phyloP scores from a whole-genome alignment of 2,113 vertebrate genomes.

The Bettongia penicillata region DNA sequence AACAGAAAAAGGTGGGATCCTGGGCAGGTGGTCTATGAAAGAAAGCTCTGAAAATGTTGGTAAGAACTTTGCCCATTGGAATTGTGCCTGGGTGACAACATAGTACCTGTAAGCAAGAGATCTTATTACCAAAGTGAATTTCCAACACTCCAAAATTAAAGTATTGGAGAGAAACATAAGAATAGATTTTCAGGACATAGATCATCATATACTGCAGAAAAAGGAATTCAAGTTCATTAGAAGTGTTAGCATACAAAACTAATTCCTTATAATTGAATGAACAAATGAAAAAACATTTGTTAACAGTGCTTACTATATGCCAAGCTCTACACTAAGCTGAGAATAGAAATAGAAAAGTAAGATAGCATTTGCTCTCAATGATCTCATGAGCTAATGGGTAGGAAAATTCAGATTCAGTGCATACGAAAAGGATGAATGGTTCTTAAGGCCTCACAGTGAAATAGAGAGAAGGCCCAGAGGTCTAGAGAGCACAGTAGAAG shows the following conservation, averaged over 20 bases:
- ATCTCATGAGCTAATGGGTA: background rate
- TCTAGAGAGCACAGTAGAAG: background rate
- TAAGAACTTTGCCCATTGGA: slow-evolving; percentile 57
- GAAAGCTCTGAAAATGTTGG: background rate
- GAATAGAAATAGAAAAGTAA: background rate
- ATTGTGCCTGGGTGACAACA: slow-evolving; percentile 47
- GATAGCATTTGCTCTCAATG: background rate
- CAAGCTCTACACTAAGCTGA: background rate
- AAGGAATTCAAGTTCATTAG: slow-evolving; percentile 44
- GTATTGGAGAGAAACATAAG: slow-evolving; percentile 60
- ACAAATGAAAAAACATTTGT: background rate
- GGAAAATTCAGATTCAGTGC: background rate
- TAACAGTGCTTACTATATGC: background rate
- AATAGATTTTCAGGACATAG: slow-evolving; percentile 46
- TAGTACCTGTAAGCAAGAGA: slow-evolving; percentile 56
- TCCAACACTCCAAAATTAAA: slow-evolving; percentile 58
- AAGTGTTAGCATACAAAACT: slow-evolving; percentile 51
- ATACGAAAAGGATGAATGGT: background rate
- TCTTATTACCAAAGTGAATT: slow-evolving; percentile 56
- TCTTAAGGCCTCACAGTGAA: background rate
- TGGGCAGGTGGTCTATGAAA: slow-evolving; percentile 12
- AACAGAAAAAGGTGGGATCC: background rate
- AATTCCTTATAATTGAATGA: background rate
- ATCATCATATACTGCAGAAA: slow-evolving; percentile 35
- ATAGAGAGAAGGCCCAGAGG: background rate